phyloP scores from a whole-genome alignment of 2,888 invertebrate genomes.

The Stratiomys singularior region DNA sequence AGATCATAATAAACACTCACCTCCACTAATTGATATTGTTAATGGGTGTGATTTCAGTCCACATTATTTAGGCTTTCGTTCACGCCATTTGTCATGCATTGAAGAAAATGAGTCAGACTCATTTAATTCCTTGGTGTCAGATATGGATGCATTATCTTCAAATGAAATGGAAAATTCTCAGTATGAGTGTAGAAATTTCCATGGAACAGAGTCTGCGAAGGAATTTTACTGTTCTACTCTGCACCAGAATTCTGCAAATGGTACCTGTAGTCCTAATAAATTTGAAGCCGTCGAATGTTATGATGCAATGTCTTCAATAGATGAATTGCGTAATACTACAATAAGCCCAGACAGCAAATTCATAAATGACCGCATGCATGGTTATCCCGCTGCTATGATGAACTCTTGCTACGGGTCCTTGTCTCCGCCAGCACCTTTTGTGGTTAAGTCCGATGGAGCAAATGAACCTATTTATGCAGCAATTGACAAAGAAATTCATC shows the following conservation, averaged over 20 bases:
- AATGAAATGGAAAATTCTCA: constrained; percentile 1
- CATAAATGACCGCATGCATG: not conserved
- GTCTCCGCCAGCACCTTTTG: constrained; percentile 55
- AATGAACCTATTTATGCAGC: constrained; percentile 46
- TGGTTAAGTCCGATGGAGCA: not conserved
- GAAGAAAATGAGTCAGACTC: constrained; percentile 65
- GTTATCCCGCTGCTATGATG: constrained; percentile 58
- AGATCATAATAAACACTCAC: not conserved
- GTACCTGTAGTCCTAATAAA: not conserved
- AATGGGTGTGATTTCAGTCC: constrained; percentile 36
- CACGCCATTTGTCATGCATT: constrained; percentile 64
- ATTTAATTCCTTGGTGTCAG: constrained; percentile 61
- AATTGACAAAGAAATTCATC: constrained; percentile 31
- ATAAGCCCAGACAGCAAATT: not conserved
- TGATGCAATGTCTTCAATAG: constrained; percentile 39
- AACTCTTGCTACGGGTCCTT: constrained; percentile 64
- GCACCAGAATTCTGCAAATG: not conserved
- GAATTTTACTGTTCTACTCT: constrained; percentile 3
- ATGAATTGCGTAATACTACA: constrained; percentile 52
- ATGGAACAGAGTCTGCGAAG: not conserved
- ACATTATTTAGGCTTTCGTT: constrained; percentile 59
- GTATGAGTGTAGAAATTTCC: not conserved
- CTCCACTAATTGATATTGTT: constrained; percentile 11
- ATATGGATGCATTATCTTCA: constrained; percentile 53
- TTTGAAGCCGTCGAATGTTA: not conserved